A percentile compares a stretch with the other conserved stretches of the same genome.
These are phyloP conservation scores for Diuraphis noxia DNA, from an alignment of 1,140 invertebrate species.

Conservation along the genomic window DNA sequence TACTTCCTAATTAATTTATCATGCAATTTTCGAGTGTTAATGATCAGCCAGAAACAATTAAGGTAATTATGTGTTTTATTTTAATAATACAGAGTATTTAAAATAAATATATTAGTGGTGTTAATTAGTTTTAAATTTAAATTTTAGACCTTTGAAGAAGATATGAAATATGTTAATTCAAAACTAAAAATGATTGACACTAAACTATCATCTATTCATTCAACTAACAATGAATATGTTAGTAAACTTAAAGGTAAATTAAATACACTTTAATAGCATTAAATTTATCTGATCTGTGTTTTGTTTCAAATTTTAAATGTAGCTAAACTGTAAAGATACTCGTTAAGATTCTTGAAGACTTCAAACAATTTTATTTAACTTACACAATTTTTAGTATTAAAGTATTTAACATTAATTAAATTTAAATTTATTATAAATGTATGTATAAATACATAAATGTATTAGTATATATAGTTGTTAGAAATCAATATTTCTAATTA, in stretches of 20 bases:
- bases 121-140: background rate
- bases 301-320: background rate
- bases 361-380: background rate
- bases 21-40: background rate
- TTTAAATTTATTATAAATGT: background rate
- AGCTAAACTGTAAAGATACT: background rate
- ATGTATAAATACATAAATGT: too few relatives aligned
- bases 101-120: background rate
- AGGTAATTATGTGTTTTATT: background rate
- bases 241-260: slow-evolving; percentile 20
- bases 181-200: background rate
- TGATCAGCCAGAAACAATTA: background rate
- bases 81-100: background rate
- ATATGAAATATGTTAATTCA: background rate
- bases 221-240: background rate
- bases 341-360: background rate
- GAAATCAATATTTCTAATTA: too few relatives aligned
- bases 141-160: slow-evolving; percentile 11
- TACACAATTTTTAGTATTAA: background rate
- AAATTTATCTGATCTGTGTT: background rate
- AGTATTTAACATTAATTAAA: background rate
- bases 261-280: background rate
- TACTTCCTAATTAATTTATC: background rate
- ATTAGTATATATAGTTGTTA: too few relatives aligned
- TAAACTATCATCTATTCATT: background rate